Conservation (phyloP, 2,113 vertebrate genomes). For the Euleptes europaea region DNA sequence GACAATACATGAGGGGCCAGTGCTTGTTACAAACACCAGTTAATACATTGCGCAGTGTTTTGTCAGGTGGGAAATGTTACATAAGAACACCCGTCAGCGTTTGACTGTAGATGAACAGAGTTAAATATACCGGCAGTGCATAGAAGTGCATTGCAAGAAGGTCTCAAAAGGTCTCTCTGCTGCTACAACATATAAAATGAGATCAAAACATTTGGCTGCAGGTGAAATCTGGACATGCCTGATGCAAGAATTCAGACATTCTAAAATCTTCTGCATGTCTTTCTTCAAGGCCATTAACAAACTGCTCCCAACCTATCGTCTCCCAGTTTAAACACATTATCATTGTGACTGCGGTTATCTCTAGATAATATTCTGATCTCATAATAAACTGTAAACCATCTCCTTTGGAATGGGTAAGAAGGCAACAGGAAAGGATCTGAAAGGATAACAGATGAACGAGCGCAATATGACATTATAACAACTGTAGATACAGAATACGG, state of each 20-base stretch:
- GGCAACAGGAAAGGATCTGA: no score
- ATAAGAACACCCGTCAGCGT: accelerated
- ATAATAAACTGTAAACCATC: background rate
- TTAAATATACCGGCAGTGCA: background rate
- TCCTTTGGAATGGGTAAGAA: no score
- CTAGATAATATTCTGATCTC: background rate
- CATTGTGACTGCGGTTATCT: background rate
- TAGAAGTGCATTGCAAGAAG: background rate
- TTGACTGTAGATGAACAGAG: background rate
- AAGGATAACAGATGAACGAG: no score
- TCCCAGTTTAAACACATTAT: background rate
- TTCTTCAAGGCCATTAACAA: background rate
- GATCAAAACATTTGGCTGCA: background rate
- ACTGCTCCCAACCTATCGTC: background rate
- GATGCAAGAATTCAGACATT: background rate
- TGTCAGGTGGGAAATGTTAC: background rate
- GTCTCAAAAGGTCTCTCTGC: background rate
- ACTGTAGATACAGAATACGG: no score
- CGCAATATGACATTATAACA: no score
- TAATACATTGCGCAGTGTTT: background rate
- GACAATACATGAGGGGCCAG: background rate
- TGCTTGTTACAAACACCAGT: background rate
- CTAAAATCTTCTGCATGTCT: background rate
- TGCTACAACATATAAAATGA: background rate
- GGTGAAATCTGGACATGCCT: background rate